Percentiles rank a stretch among this genome's conserved stretches.
These are phyloP conservation scores for Microctenopoma steveboyesi DNA, from an alignment of 2,797 vertebrate genomes.

Conservation along the genomic window DNA sequence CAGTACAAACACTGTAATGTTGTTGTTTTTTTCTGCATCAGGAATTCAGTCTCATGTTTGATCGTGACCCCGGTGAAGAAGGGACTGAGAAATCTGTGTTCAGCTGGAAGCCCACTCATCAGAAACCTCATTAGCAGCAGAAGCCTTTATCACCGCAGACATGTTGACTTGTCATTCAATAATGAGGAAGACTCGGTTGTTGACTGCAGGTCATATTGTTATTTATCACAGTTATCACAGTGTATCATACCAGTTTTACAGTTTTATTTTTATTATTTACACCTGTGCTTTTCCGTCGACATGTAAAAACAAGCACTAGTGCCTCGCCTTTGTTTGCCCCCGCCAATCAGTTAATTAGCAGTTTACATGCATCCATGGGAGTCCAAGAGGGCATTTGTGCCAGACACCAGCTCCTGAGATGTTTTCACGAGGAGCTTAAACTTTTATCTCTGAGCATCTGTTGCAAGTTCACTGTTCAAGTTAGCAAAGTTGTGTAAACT, in stretches of 20 bases:
- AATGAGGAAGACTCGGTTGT: too few relatives aligned
- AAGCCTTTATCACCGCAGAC: neutral
- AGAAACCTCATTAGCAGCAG: neutral
- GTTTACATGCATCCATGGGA: too few relatives aligned
- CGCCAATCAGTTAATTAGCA: too few relatives aligned
- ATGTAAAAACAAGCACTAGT: neutral
- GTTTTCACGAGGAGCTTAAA: too few relatives aligned
- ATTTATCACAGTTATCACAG: too few relatives aligned
- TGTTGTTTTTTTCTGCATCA: neutral
- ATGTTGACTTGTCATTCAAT: neutral
- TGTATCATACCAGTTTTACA: too few relatives aligned
- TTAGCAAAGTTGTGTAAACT: too few relatives aligned
- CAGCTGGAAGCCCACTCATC: neutral
- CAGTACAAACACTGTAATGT: constrained; percentile 19
- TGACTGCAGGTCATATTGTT: too few relatives aligned
- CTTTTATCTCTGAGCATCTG: neutral
- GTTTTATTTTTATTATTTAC: too few relatives aligned
- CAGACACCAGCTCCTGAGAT: too few relatives aligned
- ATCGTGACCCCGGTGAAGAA: neutral
- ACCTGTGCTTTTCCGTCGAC: neutral
- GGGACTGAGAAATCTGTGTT: neutral
- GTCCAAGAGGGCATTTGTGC: too few relatives aligned
- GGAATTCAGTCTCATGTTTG: neutral
- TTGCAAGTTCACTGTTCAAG: neutral
- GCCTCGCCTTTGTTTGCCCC: neutral